phyloP scores from a whole-genome alignment of 2,888 invertebrate genomes.

The Phanerotoma sp. region DNA sequence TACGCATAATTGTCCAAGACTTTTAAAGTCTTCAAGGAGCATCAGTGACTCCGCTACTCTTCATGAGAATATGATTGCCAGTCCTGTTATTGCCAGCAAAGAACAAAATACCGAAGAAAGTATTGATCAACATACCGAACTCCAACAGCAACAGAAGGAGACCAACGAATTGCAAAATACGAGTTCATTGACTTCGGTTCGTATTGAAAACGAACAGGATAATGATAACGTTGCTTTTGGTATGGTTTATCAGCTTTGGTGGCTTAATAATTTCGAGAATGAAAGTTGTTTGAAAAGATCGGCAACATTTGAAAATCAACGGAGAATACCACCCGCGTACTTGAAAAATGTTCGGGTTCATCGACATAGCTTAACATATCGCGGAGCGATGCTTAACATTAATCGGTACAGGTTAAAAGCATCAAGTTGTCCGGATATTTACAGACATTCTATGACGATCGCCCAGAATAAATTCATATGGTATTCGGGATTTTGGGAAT shows the following conservation, averaged over 20 bases:
- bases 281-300: constrained; percentile 52
- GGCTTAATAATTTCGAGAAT: constrained; percentile 61
- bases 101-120: background rate
- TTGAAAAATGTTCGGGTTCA: constrained; percentile 74
- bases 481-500: constrained; percentile 74
- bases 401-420: constrained; percentile 78
- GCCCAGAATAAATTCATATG: constrained; percentile 77
- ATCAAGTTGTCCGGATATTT: constrained; percentile 89
- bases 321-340: constrained; percentile 65
- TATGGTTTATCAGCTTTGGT: constrained; percentile 60
- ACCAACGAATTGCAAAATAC: background rate
- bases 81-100: too few relatives aligned
- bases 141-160: constrained; percentile 12
- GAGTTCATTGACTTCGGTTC: background rate
- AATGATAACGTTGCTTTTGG: constrained; percentile 38
- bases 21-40: constrained; percentile 71
- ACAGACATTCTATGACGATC: constrained; percentile 81
- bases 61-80: too few relatives aligned
- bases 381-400: constrained; percentile 84
- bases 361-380: constrained; percentile 76
- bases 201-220: background rate
- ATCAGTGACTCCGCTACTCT: constrained; percentile 68
- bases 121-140: constrained; percentile 45
- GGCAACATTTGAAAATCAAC: constrained; percentile 52
- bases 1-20: constrained; percentile 73